Conservation (phyloP, 2,113 vertebrate genomes). For the Fulica atra region DNA sequence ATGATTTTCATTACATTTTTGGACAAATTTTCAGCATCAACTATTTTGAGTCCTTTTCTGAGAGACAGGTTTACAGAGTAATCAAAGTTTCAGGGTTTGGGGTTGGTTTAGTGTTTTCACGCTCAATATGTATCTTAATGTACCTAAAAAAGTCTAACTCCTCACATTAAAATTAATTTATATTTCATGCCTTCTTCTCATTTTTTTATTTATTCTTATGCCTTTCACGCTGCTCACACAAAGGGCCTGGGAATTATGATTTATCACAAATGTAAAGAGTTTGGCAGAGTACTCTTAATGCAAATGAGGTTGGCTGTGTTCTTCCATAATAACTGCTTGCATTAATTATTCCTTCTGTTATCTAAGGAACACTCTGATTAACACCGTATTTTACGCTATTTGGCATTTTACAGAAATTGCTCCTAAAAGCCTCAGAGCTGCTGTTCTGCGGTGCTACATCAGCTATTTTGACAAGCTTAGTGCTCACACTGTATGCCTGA, state of each 20-base stretch:
- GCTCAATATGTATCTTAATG: not conserved
- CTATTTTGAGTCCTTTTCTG: not conserved
- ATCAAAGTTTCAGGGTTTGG: not conserved
- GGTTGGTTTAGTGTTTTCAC: not conserved
- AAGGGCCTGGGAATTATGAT: not conserved
- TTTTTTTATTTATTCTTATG: not conserved
- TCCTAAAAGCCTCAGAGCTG: not conserved
- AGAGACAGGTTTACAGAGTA: not conserved
- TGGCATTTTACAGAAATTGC: not conserved
- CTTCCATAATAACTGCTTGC: not conserved
- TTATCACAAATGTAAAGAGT: not conserved
- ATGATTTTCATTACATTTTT: not conserved
- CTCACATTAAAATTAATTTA: not conserved
- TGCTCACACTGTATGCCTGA: not conserved
- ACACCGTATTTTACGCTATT: not conserved
- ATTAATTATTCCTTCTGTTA: slow-evolving; percentile 15
- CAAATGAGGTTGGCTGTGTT: not conserved
- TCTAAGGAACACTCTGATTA: not conserved
- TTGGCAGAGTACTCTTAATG: not conserved
- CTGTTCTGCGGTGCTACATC: not conserved
- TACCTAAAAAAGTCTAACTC: not conserved
- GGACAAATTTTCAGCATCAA: not conserved
- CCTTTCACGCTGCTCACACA: not conserved
- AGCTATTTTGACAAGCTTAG: not conserved
- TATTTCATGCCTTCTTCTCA: not conserved